Evolutionary conservation across 1,140 invertebrate genomes (phyloP), one percentile per base, ranked within the genome.

Genomic region (Onthophagus taurus): DNA sequence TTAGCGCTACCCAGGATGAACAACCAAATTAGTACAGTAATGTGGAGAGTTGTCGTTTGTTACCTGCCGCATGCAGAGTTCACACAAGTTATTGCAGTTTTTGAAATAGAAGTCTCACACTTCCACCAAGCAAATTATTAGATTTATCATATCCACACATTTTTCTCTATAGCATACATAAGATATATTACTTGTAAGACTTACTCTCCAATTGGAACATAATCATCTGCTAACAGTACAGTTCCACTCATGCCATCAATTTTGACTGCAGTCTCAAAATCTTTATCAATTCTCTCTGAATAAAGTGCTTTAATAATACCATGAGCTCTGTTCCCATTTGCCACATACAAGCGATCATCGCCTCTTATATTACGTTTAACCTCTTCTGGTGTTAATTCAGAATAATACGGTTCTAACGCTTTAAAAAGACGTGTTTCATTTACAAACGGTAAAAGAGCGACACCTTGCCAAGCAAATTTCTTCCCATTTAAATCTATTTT

Each of bases 401-500:
- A 64, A 58, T 96, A 93, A 53, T 85, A 89, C 3, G 79, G 77
- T 48, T 80, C 70, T 13, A 99, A 67, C 2, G 93, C 89, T 54
- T 83, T 83, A 58, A 95, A 87, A 14, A 99, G 72, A 48, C 95
- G 70, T 31, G 75, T 76, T 68, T 99, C 95, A 60, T 99, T 94
- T 1, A 99, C 96, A 72, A 99, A 99, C 21, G 97, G 97, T 36
- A 99, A 67, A 7, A 99, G 64, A 4, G 96, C 96, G 7, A 99
- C 96, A 44, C 96, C 96, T 72, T 98, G 95, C 96, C 96, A 99
- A 37, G 95, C 95, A 70, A 89, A 98, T 67, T 97, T 98, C 67
- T 99, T 99, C 12, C 97, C 97, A 72, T 99, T 99, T 34, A 99
- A 68, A 72, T 99, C 97, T 47, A 97, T 95, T 69, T 94, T 95